Evolutionary conservation across 2,888 invertebrate species (phyloP).

Genomic region (Lasioglossum marginatum): DNA sequence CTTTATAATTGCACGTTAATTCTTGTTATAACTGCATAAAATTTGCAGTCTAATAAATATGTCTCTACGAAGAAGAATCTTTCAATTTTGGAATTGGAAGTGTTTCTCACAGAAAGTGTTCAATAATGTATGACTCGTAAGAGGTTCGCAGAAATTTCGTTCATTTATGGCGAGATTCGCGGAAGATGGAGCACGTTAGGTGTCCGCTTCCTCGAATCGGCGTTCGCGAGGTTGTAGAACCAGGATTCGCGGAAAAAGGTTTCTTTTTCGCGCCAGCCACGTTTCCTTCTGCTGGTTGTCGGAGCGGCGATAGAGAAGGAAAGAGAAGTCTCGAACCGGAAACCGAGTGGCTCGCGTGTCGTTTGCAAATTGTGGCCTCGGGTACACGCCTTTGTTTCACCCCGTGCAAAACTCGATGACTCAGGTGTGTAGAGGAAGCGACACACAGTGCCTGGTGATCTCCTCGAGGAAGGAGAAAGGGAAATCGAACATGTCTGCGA

Average conservation of each 20-base stretch:
- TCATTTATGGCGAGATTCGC: background rate
- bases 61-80: too few relatives aligned
- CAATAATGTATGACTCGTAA: background rate
- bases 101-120: background rate
- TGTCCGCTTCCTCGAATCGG: background rate
- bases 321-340: slow-evolving; percentile 52
- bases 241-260: slow-evolving; percentile 10
- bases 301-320: background rate
- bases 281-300: background rate
- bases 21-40: too few relatives aligned
- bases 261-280: background rate
- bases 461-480: slow-evolving; percentile 38
- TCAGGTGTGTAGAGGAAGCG: slow-evolving; percentile 37
- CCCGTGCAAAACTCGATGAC: slow-evolving; percentile 52
- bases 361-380: slow-evolving; percentile 65
- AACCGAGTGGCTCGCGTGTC: slow-evolving; percentile 67
- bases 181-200: background rate
- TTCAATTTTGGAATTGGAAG: background rate
- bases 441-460: background rate
- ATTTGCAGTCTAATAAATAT: too few relatives aligned
- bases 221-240: background rate
- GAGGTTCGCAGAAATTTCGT: background rate
- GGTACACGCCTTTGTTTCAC: slow-evolving; percentile 64
- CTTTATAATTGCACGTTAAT: too few relatives aligned
- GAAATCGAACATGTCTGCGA: slow-evolving; percentile 28